These are phyloP conservation scores for Leptinotarsa rubiginosa DNA, from an alignment of 2,888 invertebrate genomes.

Conservation along the genomic window DNA sequence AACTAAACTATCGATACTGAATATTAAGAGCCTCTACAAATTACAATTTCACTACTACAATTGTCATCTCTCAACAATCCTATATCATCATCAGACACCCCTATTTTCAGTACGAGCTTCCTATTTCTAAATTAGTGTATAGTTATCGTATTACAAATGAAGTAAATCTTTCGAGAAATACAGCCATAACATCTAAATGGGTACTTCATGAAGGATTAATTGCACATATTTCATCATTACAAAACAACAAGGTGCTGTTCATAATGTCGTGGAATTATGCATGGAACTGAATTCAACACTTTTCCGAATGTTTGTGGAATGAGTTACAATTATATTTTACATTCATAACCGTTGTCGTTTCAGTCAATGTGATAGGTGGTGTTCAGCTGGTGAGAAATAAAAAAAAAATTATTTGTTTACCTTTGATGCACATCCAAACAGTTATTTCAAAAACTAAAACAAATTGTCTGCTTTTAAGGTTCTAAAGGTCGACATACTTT, in stretches of 20 bases:
- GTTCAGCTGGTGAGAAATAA: no score
- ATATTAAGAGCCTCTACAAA: no score
- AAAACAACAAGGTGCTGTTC: neutral
- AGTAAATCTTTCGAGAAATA: neutral
- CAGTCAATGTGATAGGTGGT: no score
- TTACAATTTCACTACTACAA: no score
- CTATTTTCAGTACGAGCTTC: neutral
- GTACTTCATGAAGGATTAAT: conserved; percentile 9
- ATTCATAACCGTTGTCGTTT: no score
- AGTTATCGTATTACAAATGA: neutral
- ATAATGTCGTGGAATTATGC: neutral
- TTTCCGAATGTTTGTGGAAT: neutral
- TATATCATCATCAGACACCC: neutral
- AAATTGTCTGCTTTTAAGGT: no score
- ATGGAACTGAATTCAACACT: neutral
- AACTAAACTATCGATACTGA: no score
- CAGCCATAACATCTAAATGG: neutral
- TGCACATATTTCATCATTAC: conserved; percentile 11
- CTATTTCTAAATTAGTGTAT: conserved; percentile 6
- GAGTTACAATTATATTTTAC: no score
- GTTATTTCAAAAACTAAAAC: no score
- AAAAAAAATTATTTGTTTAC: no score
- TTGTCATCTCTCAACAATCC: neutral
- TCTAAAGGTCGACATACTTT: no score
- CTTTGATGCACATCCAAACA: no score